These are phyloP conservation scores for Cyclura pinguis DNA, from an alignment of 2,797 vertebrate genomes.

Conservation along the genomic window DNA sequence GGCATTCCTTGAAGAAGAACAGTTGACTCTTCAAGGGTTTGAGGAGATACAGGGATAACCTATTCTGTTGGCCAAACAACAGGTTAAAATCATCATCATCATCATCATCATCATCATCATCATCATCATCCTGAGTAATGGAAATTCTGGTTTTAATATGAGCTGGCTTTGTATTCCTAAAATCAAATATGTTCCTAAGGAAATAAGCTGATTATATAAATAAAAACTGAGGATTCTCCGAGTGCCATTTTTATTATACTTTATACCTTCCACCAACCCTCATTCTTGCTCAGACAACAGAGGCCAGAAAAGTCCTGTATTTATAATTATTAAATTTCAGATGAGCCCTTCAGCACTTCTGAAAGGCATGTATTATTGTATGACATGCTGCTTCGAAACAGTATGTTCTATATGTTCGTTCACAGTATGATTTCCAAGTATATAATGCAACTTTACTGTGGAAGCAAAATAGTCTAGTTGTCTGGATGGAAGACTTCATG, in stretches of 20 bases:
- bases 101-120: too few relatives aligned
- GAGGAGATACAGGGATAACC: neutral
- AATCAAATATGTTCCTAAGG: conserved; percentile 26
- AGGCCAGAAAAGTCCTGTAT: neutral
- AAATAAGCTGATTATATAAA: neutral
- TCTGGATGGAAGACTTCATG: neutral
- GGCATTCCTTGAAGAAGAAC: neutral
- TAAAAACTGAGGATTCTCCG: conserved; percentile 20
- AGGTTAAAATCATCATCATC: neutral
- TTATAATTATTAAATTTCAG: conserved; percentile 4
- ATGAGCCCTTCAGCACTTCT: neutral
- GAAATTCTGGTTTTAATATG: conserved; percentile 24
- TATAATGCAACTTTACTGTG: neutral
- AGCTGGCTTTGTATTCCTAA: rapidly evolving
- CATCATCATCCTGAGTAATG: neutral
- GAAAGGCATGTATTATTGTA: neutral
- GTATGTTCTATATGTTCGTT: too few relatives aligned
- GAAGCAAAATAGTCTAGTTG: neutral
- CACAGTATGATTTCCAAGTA: neutral
- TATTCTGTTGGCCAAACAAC: neutral
- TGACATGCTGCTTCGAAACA: neutral
- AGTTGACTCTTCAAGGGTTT: neutral
- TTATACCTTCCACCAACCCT: neutral
- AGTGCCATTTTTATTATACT: conserved; percentile 31
- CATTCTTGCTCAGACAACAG: neutral